Conservation (phyloP, 2,797 vertebrate species). For the Cottoperca gobio region DNA sequence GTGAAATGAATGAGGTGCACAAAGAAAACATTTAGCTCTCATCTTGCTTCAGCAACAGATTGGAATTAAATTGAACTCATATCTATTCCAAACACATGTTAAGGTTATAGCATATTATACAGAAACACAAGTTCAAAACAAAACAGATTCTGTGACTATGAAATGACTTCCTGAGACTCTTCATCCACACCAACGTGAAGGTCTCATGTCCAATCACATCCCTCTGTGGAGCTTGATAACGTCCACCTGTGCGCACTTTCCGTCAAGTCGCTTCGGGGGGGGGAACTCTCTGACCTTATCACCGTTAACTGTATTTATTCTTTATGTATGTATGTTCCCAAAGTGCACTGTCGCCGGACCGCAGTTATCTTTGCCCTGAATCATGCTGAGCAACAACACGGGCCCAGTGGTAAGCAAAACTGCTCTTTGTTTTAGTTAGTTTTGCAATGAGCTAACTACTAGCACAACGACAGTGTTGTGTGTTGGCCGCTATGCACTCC, state of each 20-base stretch:
- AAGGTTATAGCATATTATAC: too few species aligned
- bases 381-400: constrained; percentile 71
- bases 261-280: background rate
- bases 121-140: background rate
- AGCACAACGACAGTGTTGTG: background rate
- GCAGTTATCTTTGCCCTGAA: background rate
- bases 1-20: background rate
- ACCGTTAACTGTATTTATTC: background rate
- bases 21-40: background rate
- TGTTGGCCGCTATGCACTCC: too few species aligned
- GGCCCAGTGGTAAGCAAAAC: constrained; percentile 70
- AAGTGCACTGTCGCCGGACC: background rate
- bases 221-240: constrained; percentile 42
- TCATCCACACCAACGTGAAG: background rate
- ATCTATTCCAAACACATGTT: too few species aligned
- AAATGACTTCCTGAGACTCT: too few species aligned
- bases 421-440: background rate
- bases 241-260: constrained; percentile 50
- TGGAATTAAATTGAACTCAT: too few species aligned
- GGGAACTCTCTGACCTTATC: background rate
- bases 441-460: background rate
- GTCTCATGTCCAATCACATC: background rate
- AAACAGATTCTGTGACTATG: background rate
- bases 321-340: background rate
- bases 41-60: background rate